These are phyloP conservation scores for Empis livida DNA, from an alignment of 2,888 invertebrate species.

Conservation along the genomic window DNA sequence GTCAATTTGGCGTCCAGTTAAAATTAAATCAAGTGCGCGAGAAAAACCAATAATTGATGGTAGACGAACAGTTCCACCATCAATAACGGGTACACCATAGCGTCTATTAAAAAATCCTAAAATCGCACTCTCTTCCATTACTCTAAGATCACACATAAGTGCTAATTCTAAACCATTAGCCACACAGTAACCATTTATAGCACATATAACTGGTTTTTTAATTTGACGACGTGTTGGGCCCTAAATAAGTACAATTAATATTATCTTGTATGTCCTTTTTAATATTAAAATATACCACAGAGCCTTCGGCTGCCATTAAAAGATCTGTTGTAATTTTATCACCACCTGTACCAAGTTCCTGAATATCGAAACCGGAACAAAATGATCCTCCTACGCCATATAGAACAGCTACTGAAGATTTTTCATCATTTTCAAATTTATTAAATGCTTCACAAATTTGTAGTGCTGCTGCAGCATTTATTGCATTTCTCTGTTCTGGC, in stretches of 20 bases:
- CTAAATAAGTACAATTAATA: conserved; percentile 26
- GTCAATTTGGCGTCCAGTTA: conserved; percentile 71
- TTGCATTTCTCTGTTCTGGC: conserved; percentile 68
- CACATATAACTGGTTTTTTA: conserved; percentile 82
- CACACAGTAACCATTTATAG: conserved; percentile 78
- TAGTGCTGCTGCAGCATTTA: conserved; percentile 55
- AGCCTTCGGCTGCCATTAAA: conserved; percentile 34
- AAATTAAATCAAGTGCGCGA: conserved; percentile 71
- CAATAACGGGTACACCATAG: conserved; percentile 76
- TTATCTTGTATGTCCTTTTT: not conserved
- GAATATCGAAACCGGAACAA: conserved; percentile 82
- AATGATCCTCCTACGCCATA: conserved; percentile 89
- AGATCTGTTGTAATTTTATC: conserved; percentile 34
- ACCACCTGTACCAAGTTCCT: conserved; percentile 46
- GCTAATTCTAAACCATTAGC: conserved; percentile 87
- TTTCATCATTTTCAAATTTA: conserved; percentile 66
- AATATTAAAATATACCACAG: conserved; percentile 35
- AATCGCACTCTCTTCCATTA: conserved; percentile 74
- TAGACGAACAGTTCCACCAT: conserved; percentile 74
- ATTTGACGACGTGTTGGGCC: conserved; percentile 55
- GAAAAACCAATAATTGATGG: conserved; percentile 74
- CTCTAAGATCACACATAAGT: conserved; percentile 77
- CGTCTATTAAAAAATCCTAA: conserved; percentile 73
- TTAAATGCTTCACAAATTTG: conserved; percentile 49
- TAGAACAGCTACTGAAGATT: conserved; percentile 59